phyloP scores from a whole-genome alignment of 1,140 invertebrate genomes.

The Drepana arcuata region DNA sequence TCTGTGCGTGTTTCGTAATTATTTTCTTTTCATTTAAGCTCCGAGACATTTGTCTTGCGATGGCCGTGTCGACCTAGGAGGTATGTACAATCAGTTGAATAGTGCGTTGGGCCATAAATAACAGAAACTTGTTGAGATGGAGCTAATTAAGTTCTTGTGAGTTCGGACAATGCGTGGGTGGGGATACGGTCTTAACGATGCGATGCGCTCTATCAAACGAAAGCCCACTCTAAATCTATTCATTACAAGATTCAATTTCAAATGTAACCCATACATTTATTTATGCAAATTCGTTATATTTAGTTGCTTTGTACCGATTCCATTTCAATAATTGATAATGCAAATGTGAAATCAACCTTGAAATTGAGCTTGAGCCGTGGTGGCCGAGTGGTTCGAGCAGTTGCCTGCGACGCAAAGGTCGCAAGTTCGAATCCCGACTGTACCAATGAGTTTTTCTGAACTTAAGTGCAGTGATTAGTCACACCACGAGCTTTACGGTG shows the following conservation, averaged over 20 bases:
- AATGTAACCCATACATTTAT: slow-evolving; percentile 10
- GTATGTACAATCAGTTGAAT: slow-evolving; percentile 42
- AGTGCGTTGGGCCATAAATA: slow-evolving; percentile 47
- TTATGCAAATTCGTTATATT: slow-evolving; percentile 31
- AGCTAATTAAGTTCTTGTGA: slow-evolving; percentile 61
- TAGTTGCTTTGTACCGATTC: slow-evolving; percentile 20
- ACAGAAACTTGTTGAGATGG: slow-evolving; percentile 36
- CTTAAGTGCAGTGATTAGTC: too few relatives aligned
- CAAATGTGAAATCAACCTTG: slow-evolving; percentile 33
- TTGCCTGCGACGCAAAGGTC: too few relatives aligned
- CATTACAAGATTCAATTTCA: background rate
- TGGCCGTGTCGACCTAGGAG: slow-evolving; percentile 18
- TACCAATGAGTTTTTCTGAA: too few relatives aligned
- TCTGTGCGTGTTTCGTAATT: slow-evolving; percentile 15
- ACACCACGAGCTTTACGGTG: too few relatives aligned
- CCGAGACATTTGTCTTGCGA: slow-evolving; percentile 26
- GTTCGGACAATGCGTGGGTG: slow-evolving; percentile 40
- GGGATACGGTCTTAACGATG: slow-evolving; percentile 25
- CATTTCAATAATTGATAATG: slow-evolving; percentile 48
- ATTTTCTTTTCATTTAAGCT: slow-evolving; percentile 19
- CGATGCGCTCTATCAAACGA: slow-evolving; percentile 8
- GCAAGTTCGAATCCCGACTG: too few relatives aligned
- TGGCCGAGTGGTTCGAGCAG: too few relatives aligned
- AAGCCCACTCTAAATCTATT: slow-evolving; percentile 7
- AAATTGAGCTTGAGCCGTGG: too few relatives aligned